Base-by-base conservation (phyloP, 2,113 vertebrate species). In the Microtus pennsylvanicus region DNA sequence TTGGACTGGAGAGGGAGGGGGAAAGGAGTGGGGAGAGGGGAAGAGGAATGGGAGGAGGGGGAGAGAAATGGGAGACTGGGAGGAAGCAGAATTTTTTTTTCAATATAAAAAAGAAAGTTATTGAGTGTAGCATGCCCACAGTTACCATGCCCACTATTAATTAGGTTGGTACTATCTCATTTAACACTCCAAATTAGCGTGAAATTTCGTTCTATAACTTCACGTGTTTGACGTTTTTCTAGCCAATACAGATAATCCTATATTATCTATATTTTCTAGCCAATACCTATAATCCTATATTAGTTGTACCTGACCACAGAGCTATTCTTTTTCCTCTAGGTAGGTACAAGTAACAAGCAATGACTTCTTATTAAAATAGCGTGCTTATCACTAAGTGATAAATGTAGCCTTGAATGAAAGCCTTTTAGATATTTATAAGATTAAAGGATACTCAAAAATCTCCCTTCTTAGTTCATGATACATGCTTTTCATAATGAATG, bases 381-480 rank as follows among this genome's bases (percentile, higher is more conserved):
- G 12, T 26, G 7, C 70, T n/a, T 42, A 13, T 72, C 70, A 76
- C 88, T 94, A 58, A 94, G 35, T 38, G 70, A 21, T 90, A 33
- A 85, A 50, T 8, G 91, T 76, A 9, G 55, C 47, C 65, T 72
- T 65, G 8, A 82, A 80, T 58, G 47, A 83, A 45, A 38, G 7
- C 3, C 7, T 76, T 61, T 61, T 22, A 67, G 22, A 5, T 17
- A 95, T 94, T 91, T 47, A 16, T 30, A 8, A 47, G 45, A 87
- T 92, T 50, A 50, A 89, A 35, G 5, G 93, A 61, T 61, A 81
- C 72, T 77, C 26, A 93, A 96, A 95, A 86, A 96, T 92, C 33
- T 21, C 12, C 9, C 3, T 30, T 91, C 92, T 94, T 28, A 55
- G 63, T 96, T 97, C 35, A 10, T 89, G 61, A 96, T 95, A 87